phyloP scores from a whole-genome alignment of 2,797 vertebrate species.

The Margarornis squamiger region DNA sequence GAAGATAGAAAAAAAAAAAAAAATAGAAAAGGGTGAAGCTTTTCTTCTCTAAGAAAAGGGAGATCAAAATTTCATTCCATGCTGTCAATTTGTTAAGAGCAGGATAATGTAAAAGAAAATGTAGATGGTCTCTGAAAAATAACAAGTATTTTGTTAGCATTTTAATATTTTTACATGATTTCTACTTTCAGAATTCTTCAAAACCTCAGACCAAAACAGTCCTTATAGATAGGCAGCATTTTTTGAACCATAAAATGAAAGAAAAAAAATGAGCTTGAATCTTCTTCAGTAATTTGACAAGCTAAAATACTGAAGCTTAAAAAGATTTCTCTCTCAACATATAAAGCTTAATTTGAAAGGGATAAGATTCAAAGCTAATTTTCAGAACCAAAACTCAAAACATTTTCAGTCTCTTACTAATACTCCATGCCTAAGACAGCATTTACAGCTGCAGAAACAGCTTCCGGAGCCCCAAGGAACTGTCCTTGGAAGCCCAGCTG shows the following conservation, averaged over 20 bases:
- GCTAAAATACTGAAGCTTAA: neutral
- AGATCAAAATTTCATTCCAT: neutral
- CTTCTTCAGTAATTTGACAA: neutral
- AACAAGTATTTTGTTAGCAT: neutral
- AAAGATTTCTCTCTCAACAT: neutral
- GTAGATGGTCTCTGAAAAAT: neutral
- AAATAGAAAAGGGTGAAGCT: neutral
- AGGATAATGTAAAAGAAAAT: neutral
- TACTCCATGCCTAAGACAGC: fast-evolving
- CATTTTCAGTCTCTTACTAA: neutral
- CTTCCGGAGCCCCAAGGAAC: neutral
- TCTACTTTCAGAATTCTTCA: neutral
- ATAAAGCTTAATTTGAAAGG: neutral
- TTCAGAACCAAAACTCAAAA: neutral
- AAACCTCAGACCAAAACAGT: neutral
- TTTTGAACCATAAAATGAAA: neutral
- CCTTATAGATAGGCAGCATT: neutral
- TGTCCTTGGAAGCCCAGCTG: neutral
- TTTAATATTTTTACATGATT: neutral
- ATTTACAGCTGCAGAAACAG: neutral
- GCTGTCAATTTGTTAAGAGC: neutral
- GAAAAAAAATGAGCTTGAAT: neutral
- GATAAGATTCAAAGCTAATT: neutral
- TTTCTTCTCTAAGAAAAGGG: neutral
- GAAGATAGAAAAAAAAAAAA: neutral